A percentile compares a stretch with the other conserved stretches of the same genome.
These are phyloP conservation scores for Tetragonula carbonaria DNA, from an alignment of 2,888 invertebrate species.

Conservation along the genomic window DNA sequence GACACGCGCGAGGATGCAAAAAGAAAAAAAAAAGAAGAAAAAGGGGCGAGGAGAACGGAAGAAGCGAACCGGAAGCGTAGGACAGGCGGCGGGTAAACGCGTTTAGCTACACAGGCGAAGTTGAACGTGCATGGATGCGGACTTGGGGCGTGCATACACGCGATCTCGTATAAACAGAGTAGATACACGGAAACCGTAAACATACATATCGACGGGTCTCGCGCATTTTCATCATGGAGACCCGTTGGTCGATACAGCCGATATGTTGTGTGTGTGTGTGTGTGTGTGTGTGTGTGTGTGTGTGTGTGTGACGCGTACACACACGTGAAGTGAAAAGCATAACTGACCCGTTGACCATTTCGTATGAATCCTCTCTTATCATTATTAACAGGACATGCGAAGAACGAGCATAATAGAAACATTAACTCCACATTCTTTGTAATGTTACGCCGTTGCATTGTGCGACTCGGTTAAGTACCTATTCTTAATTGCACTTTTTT, in stretches of 20 bases:
- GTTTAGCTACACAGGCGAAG: constrained; percentile 35
- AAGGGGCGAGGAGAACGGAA: not conserved
- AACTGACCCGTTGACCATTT: no score
- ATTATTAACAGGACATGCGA: no score
- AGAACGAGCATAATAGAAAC: no score
- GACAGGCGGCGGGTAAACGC: constrained; percentile 25
- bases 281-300: not conserved
- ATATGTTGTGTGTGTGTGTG: not conserved
- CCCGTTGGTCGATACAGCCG: constrained; percentile 44
- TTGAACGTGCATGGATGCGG: constrained; percentile 69
- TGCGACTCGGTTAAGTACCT: no score
- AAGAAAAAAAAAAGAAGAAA: not conserved
- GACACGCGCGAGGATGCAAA: not conserved
- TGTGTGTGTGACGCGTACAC: not conserved
- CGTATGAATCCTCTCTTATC: no score
- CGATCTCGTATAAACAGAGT: constrained; percentile 60
- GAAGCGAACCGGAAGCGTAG: not conserved
- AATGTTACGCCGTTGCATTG: no score
- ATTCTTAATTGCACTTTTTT: no score
- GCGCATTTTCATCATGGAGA: constrained; percentile 30
- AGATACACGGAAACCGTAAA: constrained; percentile 50
- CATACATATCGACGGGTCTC: constrained; percentile 48
- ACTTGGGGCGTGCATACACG: constrained; percentile 63
- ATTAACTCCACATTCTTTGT: no score
- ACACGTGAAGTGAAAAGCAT: not conserved